Base-by-base conservation (phyloP, 1,140 invertebrate genomes). In the Bombyx mandarina region DNA sequence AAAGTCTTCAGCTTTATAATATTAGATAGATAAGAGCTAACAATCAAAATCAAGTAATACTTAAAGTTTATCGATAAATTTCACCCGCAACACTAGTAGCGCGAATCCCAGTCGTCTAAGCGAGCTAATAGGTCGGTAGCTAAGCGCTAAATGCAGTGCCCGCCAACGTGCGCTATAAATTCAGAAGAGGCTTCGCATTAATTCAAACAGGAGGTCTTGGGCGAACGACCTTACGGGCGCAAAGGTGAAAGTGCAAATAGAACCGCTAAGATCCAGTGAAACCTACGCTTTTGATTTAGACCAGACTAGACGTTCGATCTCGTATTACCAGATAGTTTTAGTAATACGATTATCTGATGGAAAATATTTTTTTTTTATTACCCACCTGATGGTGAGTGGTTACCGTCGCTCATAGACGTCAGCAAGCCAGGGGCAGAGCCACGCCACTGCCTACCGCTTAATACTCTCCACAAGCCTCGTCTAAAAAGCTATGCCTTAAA, bases 91-190 rank as follows among this genome's bases (percentile, higher is more conserved):
- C 50, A 51, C 50, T 51, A 51, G 26, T 51, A 8, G 42, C 26
- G 10, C 50, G 42, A 26, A 51, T 51, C 26, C 50, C 22, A 51
- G 8, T 51, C 42, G 50, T 51, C 22, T 51, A 51, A 57, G 49
- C 12, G 35, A 55, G 51, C 45, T 57, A 48, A 53, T 61, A 58
- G 54, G 42, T 62, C 62, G 50, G 61, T 67, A 67, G 62, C 60
- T 59, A 45, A 55, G 62, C 54, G 53, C 65, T 65, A 62, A 62
- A 65, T 57, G 67, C 65, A 43, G 44, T 58, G 54, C 55, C 65
- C 64, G 64, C 66, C 71, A 73, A 73, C 73, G 64, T 66, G 43
- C 42, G 60, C 62, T 57, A 71, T 75, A 71, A 71, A 73, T 75
- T 63, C 46, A 54, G 22, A 71, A 53, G 53, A 69, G 57, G 42